Percentiles rank a stretch among this genome's conserved stretches.
Evolutionary conservation across 2,888 invertebrate genomes (phyloP).

Genomic region (Norana najaformis): DNA sequence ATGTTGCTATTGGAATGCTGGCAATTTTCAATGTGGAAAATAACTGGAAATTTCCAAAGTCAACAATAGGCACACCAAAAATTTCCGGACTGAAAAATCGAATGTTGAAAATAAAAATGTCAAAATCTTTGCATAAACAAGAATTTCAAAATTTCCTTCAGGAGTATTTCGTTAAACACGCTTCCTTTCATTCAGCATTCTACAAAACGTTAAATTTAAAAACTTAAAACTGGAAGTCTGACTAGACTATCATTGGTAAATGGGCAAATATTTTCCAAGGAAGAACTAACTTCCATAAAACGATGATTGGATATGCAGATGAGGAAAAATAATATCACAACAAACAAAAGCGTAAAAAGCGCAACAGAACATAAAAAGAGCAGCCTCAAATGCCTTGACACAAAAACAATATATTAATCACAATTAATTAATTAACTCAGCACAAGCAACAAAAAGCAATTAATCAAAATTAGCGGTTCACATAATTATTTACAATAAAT

Average conservation of each 20-base stretch:
- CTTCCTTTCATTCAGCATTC: not conserved
- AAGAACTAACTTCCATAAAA: not conserved
- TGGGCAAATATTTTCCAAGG: not conserved
- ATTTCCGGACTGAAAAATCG: not conserved
- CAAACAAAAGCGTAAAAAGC: too few relatives aligned
- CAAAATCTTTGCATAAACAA: not conserved
- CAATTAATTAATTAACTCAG: not conserved
- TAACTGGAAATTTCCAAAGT: not conserved
- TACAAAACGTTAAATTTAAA: not conserved
- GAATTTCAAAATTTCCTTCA: not conserved
- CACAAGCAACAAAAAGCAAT: not conserved
- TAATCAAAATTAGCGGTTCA: not conserved
- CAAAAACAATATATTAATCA: not conserved
- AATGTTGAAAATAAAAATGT: not conserved
- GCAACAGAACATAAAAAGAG: not conserved
- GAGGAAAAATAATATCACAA: conserved; percentile 13
- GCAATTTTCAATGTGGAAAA: not conserved
- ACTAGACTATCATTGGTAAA: not conserved
- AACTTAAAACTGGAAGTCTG: not conserved
- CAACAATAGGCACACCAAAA: not conserved
- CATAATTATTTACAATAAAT: not conserved
- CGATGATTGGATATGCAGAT: not conserved
- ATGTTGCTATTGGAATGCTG: not conserved
- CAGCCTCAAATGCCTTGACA: not conserved
- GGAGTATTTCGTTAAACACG: not conserved